Percentiles rank a stretch among this genome's conserved stretches.
Evolutionary conservation across 2,113 vertebrate species (phyloP).

Genomic region (Rhegmatorhina hoffmannsi): DNA sequence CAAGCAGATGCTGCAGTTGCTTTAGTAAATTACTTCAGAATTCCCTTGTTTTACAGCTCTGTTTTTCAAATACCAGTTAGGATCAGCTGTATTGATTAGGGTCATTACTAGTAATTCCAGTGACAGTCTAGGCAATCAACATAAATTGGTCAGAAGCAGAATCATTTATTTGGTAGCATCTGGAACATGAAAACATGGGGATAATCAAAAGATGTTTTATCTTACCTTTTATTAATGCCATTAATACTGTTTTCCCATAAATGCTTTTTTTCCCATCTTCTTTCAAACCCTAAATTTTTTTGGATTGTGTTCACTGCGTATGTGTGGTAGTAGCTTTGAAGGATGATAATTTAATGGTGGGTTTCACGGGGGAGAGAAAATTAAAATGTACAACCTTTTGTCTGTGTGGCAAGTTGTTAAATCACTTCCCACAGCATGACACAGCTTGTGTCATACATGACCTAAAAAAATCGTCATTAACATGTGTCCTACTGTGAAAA

Average conservation of each 20-base stretch:
- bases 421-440: constrained; percentile 33
- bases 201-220: background rate
- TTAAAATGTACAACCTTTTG: constrained; percentile 63
- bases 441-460: constrained; percentile 29
- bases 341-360: constrained; percentile 50
- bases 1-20: background rate
- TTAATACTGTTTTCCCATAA: constrained; percentile 10
- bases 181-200: background rate
- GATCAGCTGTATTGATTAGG: constrained; percentile 27
- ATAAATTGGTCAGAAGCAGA: constrained; percentile 39
- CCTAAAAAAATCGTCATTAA: constrained; percentile 59
- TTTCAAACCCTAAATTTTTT: background rate
- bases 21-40: background rate
- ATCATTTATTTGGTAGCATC: constrained; percentile 32
- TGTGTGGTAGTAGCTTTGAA: constrained; percentile 36
- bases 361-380: constrained; percentile 56
- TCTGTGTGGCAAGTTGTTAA: constrained; percentile 32
- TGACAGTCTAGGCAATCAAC: background rate
- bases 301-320: background rate
- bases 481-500: constrained; percentile 35
- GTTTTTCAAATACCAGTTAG: background rate
- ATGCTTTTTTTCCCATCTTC: background rate
- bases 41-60: background rate
- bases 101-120: constrained; percentile 4
- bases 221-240: background rate